Conservation (phyloP, 92 coral and sea anemone genomes). For the Zoanthus sansibaricus region DNA sequence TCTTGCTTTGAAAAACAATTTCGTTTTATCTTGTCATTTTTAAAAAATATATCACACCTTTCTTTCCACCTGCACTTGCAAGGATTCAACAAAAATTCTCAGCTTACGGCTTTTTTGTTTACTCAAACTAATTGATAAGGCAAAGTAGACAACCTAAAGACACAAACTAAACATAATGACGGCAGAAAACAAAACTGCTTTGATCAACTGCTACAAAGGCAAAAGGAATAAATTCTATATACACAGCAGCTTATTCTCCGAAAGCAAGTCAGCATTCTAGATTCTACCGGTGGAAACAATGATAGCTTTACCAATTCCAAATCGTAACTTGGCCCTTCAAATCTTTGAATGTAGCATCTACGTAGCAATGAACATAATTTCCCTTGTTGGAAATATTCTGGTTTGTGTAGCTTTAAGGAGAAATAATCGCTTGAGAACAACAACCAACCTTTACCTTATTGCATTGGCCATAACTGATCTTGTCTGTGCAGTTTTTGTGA, state of each 20-base stretch:
- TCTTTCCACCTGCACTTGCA: not conserved
- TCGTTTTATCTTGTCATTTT: not conserved
- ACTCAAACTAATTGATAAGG: not conserved
- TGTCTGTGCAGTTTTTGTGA: constrained; percentile 43
- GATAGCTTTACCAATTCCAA: constrained; percentile 36
- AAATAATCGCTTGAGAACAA: constrained; percentile 52
- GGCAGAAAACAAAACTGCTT: not conserved
- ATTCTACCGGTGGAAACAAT: not conserved
- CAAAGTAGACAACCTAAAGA: not conserved
- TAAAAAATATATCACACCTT: not conserved
- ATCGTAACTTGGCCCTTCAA: constrained; percentile 27
- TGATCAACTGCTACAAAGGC: not conserved
- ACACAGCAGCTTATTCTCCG: not conserved
- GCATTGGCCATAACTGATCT: constrained; percentile 48
- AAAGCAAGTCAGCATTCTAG: not conserved
- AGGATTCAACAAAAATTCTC: not conserved
- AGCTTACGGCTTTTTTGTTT: not conserved
- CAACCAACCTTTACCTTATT: constrained; percentile 38
- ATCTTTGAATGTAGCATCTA: constrained; percentile 33
- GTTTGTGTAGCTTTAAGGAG: constrained; percentile 40
- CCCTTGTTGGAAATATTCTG: constrained; percentile 30
- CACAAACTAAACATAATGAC: constrained; percentile 2
- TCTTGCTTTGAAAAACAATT: not conserved
- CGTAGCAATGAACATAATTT: constrained; percentile 26
- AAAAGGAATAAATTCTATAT: not conserved